Percentiles rank a stretch among this genome's conserved stretches.
These are phyloP conservation scores for Uropetala carovei DNA, from an alignment of 2,888 invertebrate species.

Conservation along the genomic window DNA sequence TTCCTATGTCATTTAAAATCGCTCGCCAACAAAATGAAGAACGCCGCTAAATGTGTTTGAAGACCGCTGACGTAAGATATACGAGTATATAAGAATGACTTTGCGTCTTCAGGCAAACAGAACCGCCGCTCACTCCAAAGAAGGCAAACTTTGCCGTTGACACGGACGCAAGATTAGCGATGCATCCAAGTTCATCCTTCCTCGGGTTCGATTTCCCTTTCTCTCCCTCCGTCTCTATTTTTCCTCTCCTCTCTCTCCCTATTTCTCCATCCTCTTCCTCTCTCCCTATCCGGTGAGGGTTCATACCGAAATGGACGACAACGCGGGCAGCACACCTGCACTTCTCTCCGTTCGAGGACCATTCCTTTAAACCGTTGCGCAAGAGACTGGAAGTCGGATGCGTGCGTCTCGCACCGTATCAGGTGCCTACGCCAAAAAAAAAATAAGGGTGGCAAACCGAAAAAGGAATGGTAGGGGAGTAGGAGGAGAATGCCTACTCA, in stretches of 20 bases:
- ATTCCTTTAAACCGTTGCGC: too few species aligned
- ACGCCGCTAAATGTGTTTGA: not conserved
- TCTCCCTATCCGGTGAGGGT: not conserved
- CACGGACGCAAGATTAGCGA: conserved; percentile 4
- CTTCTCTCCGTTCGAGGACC: not conserved
- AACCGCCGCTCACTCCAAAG: not conserved
- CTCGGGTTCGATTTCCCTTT: not conserved
- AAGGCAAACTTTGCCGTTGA: not conserved
- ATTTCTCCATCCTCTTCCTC: too few species aligned
- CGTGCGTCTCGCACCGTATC: not conserved
- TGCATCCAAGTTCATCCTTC: not conserved
- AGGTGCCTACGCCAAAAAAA: conserved; percentile 25
- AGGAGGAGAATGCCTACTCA: not conserved
- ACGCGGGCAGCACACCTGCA: not conserved
- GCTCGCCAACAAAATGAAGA: conserved; percentile 1
- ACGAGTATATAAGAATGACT: not conserved
- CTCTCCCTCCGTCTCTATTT: not conserved
- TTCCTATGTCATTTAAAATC: not conserved
- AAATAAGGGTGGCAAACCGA: not conserved
- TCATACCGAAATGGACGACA: not conserved
- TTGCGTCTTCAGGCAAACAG: not conserved
- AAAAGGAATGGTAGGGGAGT: not conserved
- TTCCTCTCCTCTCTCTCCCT: too few species aligned
- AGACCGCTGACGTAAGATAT: not conserved
- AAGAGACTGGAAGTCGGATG: not conserved